A percentile compares a stretch with the other conserved stretches of the same genome.
Evolutionary conservation across 92 coral and sea anemone species (phyloP).

Genomic region (Parazoanthus atlanticus): DNA sequence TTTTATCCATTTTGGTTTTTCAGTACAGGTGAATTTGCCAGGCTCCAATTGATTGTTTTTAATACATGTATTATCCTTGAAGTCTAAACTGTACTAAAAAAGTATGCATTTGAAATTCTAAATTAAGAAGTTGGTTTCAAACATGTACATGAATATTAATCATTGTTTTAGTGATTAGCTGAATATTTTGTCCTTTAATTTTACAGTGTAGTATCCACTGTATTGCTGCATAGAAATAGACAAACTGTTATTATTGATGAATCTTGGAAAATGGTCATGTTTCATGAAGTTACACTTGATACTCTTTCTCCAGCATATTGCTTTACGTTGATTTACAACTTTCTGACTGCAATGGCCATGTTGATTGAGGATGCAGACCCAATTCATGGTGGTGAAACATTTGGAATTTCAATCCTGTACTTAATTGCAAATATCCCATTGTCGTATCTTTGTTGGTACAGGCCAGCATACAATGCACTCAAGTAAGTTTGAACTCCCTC

Average conservation of each 20-base stretch:
- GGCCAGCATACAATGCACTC: conserved; percentile 92
- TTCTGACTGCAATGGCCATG: conserved; percentile 83
- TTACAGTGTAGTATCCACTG: too few species aligned
- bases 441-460: conserved; percentile 91
- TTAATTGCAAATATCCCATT: conserved; percentile 77
- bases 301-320: conserved; percentile 71
- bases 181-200: background rate
- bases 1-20: too few species aligned
- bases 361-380: conserved; percentile 53
- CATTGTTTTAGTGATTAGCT: background rate
- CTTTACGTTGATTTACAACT: conserved; percentile 80
- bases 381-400: conserved; percentile 61
- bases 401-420: conserved; percentile 78
- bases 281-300: background rate
- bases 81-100: too few species aligned
- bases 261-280: background rate
- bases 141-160: too few species aligned
- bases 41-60: too few species aligned
- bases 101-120: too few species aligned
- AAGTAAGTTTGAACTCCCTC: conserved; percentile 66
- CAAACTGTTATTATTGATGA: background rate
- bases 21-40: too few species aligned
- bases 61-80: too few species aligned
- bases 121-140: too few species aligned
- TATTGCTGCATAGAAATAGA: background rate